Percentiles rank a stretch among this genome's conserved stretches.
Conservation (phyloP, 1,140 invertebrate genomes). For the Polyergus mexicanus region DNA sequence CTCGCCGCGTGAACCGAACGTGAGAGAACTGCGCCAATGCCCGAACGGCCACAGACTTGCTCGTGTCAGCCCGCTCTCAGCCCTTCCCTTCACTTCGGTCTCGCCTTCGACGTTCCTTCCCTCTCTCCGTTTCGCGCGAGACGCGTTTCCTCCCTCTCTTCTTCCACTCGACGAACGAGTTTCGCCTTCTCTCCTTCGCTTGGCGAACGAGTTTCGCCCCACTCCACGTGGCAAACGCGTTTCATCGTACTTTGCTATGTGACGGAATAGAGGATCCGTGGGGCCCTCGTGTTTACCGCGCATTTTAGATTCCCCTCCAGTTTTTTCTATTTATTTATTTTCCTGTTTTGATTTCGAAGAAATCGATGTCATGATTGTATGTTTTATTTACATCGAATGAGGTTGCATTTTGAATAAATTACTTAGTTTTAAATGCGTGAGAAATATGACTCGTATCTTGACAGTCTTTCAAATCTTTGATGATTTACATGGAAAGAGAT, state of each 20-base stretch:
- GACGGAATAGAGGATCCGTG: neutral
- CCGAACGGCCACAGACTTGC: constrained; percentile 56
- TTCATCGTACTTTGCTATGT: constrained; percentile 24
- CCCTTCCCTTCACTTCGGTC: constrained; percentile 40
- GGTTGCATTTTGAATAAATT: neutral
- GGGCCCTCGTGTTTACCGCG: constrained; percentile 11
- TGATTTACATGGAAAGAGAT: neutral
- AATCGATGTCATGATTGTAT: neutral
- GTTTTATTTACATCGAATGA: neutral
- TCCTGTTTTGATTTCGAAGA: neutral
- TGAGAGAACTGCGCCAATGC: constrained; percentile 64
- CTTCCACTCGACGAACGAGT: neutral
- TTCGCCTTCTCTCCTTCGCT: neutral
- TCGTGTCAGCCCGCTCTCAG: neutral
- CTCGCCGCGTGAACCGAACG: constrained; percentile 47
- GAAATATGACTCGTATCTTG: too few relatives aligned
- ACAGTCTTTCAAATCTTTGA: neutral
- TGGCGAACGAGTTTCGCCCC: constrained; percentile 32
- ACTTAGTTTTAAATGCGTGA: neutral
- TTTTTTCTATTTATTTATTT: neutral
- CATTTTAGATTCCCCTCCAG: neutral
- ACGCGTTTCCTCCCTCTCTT: constrained; percentile 13
- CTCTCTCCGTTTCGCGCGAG: neutral
- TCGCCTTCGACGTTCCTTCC: constrained; percentile 49
- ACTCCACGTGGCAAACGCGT: constrained; percentile 46